Percentiles rank a stretch among this genome's conserved stretches.
Evolutionary conservation across 2,113 vertebrate genomes (phyloP).

Genomic region (Myotis lucifugus): DNA sequence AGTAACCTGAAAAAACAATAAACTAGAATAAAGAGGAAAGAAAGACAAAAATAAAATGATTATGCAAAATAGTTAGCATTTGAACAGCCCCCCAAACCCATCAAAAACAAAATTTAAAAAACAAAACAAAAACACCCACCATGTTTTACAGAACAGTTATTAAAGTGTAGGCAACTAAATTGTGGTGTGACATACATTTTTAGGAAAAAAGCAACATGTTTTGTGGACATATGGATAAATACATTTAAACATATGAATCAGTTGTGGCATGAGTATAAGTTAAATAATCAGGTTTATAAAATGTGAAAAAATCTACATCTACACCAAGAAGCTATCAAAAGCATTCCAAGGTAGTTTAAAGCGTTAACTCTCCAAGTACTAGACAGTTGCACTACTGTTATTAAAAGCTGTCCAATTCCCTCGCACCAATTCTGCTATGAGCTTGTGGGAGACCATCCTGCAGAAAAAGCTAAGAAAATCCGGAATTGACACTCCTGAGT

Average conservation of each 20-base stretch:
- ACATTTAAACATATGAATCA: neutral
- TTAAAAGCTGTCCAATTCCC: neutral
- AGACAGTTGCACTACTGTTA: neutral
- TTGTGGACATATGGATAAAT: neutral
- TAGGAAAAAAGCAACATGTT: neutral
- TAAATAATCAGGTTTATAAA: neutral
- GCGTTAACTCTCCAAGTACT: neutral
- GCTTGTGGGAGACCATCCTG: neutral
- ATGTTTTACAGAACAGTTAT: neutral
- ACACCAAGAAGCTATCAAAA: slow-evolving; percentile 6
- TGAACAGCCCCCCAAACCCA: neutral
- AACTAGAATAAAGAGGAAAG: neutral
- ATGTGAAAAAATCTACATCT: neutral
- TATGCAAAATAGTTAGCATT: neutral
- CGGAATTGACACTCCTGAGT: neutral
- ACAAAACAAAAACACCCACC: neutral
- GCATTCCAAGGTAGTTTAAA: neutral
- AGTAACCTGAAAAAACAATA: neutral
- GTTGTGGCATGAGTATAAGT: neutral
- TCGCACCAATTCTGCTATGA: neutral
- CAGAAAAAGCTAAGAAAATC: neutral
- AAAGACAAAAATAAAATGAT: neutral
- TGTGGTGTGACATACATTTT: neutral
- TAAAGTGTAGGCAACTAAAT: neutral
- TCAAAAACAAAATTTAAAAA: neutral